Conservation (phyloP, 2,797 vertebrate genomes). For the Apogon talboti region DNA sequence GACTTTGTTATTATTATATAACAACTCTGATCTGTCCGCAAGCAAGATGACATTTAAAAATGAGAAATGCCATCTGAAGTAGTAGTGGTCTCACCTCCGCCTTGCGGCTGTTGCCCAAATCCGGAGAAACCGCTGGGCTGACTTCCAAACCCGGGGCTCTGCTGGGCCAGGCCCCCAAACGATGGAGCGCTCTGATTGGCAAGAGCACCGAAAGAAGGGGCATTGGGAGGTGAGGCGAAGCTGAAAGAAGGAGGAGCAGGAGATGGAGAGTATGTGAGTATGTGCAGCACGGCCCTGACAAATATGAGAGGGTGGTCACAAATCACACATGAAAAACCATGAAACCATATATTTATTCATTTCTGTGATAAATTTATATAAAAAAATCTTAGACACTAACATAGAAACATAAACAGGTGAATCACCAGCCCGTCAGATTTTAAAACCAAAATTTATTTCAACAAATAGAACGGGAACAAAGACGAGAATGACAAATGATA, state of each 20-base stretch:
- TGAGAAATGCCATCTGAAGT: constrained; percentile 10
- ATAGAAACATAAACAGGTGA: not conserved
- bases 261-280: constrained; percentile 7
- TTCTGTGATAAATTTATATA: too few species aligned
- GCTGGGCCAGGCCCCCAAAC: constrained; percentile 90
- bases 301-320: too few species aligned
- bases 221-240: constrained; percentile 78
- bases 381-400: too few species aligned
- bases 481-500: not conserved
- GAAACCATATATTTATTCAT: too few species aligned
- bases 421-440: constrained; percentile 5
- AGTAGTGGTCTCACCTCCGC: constrained; percentile 74
- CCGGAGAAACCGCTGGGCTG: constrained; percentile 88
- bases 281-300: not conserved
- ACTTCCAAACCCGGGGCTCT: constrained; percentile 82
- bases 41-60: constrained; percentile 4
- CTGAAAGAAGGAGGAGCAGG: constrained; percentile 62
- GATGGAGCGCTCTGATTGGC: constrained; percentile 87
- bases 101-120: constrained; percentile 85
- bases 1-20: not conserved
- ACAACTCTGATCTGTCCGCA: not conserved
- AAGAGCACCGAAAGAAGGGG: constrained; percentile 87
- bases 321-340: too few species aligned
- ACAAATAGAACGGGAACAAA: not conserved
- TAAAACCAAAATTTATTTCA: constrained; percentile 1